Evolutionary conservation across 1,140 invertebrate species (phyloP), one percentile per base, ranked within the genome.

Genomic region (Pogonomyrmex barbatus): DNA sequence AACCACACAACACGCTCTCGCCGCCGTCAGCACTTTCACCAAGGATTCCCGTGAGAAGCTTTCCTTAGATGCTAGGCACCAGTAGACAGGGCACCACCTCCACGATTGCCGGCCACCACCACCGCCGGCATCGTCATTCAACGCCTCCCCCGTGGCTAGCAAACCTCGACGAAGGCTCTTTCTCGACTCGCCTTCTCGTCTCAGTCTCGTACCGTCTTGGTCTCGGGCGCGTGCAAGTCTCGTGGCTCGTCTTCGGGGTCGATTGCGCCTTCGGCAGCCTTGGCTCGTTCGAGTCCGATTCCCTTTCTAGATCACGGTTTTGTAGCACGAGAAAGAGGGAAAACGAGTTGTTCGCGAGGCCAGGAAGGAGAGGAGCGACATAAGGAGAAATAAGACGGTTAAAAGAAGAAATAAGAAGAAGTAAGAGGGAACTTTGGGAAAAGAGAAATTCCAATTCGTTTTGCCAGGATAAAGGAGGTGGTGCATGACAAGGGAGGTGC

Each of bases 121-220:
- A 73, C 39, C 42, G 30, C 47, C 5, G 73, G 24, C 39, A 63
- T 52, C 63, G 52, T 9, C 39, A 68, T 33, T 62, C 36, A 86
- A 14, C 70, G 81, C 76, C 77, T 81, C 68, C 67, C 82, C 85
- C 63, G 63, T 47, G 84, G 45, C 68, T 47, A 47, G 58, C 77
- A 70, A 85, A 86, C 79, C 67, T 83, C 58, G 84, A 89, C 83
- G 89, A 85, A 86, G 77, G 86, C 90, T 89, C 75, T 89, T 79
- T 47, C 78, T 89, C 81, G 88, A 84, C 54, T 87, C 75, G 67
- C 70, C 78, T 90, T 76, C 24, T 24, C 24, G 24, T 24, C 24
- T 56, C 91, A 93, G 91, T 93, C 87, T 81, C 78, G 68, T 84
- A 75, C 83, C 88, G 89, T 87, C 90, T 87, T 60, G 58, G 58